Conservation (phyloP, 2,888 invertebrate genomes). For the Sisyra nigra region DNA sequence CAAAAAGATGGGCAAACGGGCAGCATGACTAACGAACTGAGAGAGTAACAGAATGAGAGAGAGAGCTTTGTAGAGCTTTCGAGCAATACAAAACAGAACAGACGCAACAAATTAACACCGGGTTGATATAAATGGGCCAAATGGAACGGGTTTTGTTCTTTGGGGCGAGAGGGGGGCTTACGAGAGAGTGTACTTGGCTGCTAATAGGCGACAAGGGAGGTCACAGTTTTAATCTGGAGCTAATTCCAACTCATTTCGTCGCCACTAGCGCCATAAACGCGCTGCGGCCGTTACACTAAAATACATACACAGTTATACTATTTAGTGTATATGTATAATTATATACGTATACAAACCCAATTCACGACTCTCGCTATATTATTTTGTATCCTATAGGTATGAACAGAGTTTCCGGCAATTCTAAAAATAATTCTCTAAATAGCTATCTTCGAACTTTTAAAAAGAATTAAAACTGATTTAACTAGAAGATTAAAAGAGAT, state of each 20-base stretch:
- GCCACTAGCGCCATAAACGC: conserved; percentile 11
- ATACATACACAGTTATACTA: conserved; percentile 1
- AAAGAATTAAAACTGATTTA: too few species aligned
- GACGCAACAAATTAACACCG: conserved; percentile 5
- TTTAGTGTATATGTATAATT: not conserved
- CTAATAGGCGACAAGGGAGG: conserved; percentile 27
- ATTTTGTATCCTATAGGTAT: not conserved
- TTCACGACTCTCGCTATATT: not conserved
- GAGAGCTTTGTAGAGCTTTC: too few species aligned
- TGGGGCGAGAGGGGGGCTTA: not conserved
- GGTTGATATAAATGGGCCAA: not conserved
- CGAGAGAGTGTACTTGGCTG: conserved; percentile 10
- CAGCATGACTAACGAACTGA: too few species aligned
- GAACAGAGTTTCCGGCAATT: not conserved
- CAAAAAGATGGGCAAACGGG: not conserved
- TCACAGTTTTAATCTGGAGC: conserved; percentile 28
- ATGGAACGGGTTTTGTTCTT: not conserved
- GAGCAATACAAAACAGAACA: not conserved
- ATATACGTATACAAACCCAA: not conserved
- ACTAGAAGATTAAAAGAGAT: too few species aligned
- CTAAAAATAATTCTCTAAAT: not conserved
- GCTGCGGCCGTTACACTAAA: conserved; percentile 9
- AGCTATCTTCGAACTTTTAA: too few species aligned
- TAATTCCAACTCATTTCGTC: conserved; percentile 19
- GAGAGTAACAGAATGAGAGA: too few species aligned